phyloP scores from a whole-genome alignment of 2,888 invertebrate species.

The Atrina japonica region DNA sequence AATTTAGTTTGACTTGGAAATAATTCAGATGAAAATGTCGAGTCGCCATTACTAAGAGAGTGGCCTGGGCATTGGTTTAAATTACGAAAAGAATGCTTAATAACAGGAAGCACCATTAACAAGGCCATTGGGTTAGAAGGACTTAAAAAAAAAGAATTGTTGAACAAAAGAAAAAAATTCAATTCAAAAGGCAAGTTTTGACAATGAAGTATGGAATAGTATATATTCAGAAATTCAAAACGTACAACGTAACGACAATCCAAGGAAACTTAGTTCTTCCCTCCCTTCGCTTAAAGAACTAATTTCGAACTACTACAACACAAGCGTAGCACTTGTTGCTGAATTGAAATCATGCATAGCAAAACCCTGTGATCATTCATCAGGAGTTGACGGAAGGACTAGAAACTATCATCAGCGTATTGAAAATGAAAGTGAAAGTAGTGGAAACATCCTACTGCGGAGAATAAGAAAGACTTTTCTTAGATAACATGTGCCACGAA shows the following conservation, averaged over 20 bases:
- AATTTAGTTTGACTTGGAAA: too few species aligned
- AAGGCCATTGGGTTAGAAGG: constrained; percentile 5
- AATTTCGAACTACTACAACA: not conserved
- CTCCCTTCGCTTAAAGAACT: not conserved
- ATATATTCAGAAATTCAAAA: not conserved
- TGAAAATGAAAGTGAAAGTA: not conserved
- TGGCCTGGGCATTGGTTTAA: constrained; percentile 22
- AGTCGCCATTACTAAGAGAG: constrained; percentile 33
- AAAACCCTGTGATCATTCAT: not conserved
- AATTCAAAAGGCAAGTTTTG: too few species aligned
- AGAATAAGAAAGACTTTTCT: too few species aligned
- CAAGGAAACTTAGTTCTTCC: not conserved
- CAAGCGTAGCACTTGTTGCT: not conserved
- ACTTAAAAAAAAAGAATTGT: constrained; percentile 15
- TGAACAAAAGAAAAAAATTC: too few species aligned
- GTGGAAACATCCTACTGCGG: not conserved
- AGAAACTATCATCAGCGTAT: not conserved
- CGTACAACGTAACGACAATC: not conserved
- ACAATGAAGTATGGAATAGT: too few species aligned
- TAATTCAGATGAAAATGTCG: not conserved
- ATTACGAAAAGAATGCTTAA: constrained; percentile 10
- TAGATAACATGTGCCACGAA: not conserved
- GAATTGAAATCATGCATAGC: not conserved
- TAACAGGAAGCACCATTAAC: constrained; percentile 22
- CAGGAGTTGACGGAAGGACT: not conserved